These are phyloP conservation scores for Ctenochaetus hawaiiensis DNA, from an alignment of 2,797 vertebrate genomes.

Conservation along the genomic window DNA sequence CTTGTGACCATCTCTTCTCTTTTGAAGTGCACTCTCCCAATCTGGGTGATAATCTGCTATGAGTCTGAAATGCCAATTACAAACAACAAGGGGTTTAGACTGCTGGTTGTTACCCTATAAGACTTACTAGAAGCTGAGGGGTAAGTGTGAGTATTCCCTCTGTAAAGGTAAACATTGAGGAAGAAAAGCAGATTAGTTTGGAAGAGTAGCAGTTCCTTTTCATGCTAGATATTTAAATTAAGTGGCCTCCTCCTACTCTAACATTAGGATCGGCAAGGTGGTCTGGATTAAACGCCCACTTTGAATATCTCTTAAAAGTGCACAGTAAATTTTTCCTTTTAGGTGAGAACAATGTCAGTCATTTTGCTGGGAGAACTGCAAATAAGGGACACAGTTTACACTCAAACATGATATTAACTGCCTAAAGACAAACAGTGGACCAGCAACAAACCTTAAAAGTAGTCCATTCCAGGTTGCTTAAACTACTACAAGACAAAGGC, in stretches of 20 bases:
- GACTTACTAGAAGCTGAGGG: slow-evolving; percentile 57
- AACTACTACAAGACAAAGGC: not conserved
- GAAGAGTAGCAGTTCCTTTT: slow-evolving; percentile 27
- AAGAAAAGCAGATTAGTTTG: slow-evolving; percentile 45
- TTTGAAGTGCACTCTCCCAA: slow-evolving; percentile 78
- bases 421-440: slow-evolving; percentile 22
- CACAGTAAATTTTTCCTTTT: not conserved
- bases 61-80: slow-evolving; percentile 83
- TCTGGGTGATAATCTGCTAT: slow-evolving; percentile 83
- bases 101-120: slow-evolving; percentile 59
- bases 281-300: not conserved
- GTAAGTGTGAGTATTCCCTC: slow-evolving; percentile 56
- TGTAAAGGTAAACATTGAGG: slow-evolving; percentile 45
- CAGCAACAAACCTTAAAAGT: slow-evolving; percentile 35
- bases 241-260: not conserved
- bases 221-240: not conserved
- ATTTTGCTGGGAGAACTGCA: slow-evolving; percentile 34
- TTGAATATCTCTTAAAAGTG: not conserved
- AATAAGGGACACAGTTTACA: slow-evolving; percentile 62
- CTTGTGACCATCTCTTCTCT: slow-evolving; percentile 71
- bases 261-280: not conserved
- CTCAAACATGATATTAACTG: slow-evolving; percentile 45
- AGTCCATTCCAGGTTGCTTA: not conserved
- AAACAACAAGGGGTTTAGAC: slow-evolving; percentile 74
- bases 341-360: not conserved